Base-by-base conservation (phyloP, 53 echinoderm and acorn worm species). In the Crossaster papposus region DNA sequence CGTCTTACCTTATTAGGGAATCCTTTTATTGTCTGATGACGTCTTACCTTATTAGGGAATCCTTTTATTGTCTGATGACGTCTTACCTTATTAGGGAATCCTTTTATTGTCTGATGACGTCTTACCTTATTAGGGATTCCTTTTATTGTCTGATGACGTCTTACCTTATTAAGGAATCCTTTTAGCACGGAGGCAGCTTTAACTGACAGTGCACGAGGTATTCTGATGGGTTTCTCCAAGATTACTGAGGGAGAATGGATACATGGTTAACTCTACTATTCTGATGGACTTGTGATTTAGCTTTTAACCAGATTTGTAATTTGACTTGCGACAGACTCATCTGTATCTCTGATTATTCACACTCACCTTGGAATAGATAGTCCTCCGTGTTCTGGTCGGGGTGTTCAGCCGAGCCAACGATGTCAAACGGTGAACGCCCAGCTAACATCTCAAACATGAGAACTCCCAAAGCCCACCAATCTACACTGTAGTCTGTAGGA, bases 361-460 rank as follows among this genome's bases (percentile, higher is more conserved):
- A 58, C 89, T 36, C n/a, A 93, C 95, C 95, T 93, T 97, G 95
- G 86, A 97, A 97, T 58, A 97, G 92, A 64, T 97, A 97, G 58
- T 95, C 95, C 92, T 95, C 95, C 23, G 95, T 95, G 80, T 97
- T 97, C 78, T 97, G 97, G 92, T 97, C 97, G 6, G 97, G 95
- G 55, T 97, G 92, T 73, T 97, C 97, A 1, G 97, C 93, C 63
- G 90, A 93, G 34, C 97, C 97, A 0, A 97, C 97, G 85, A 97
- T 97, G 77, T 97, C 97, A 83, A 97, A 97, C 37, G 97, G 97
- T 58, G 97, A 97, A 50, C 97, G 90, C 31, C 97, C 97, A n/a
- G 97, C 97, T 32, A 97, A 82, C 97, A 97, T 97, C 83, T 97
- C 97, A 93, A 97, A 97, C 97, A 97, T 97, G 14, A 97, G 90